Conservation (phyloP, 2,113 vertebrate genomes). For the Microcebus murinus region DNA sequence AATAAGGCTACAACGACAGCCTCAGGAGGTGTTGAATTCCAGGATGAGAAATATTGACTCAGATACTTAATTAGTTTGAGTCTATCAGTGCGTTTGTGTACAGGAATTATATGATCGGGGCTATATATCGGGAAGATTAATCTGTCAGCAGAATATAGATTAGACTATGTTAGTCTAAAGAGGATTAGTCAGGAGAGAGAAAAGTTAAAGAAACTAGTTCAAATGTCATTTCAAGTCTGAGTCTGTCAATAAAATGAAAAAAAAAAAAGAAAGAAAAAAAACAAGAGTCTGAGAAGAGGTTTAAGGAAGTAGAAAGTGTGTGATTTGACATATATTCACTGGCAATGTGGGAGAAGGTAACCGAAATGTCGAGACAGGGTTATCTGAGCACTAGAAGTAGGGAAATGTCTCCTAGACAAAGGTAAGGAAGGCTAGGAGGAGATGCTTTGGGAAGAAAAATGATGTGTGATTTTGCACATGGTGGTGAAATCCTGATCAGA, state of each 20-base stretch:
- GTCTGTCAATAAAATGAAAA: slow-evolving; percentile 10
- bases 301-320: not conserved
- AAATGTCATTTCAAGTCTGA: not conserved
- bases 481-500: not conserved
- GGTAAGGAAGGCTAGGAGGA: not conserved
- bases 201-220: not conserved
- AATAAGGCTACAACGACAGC: not conserved
- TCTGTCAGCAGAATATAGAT: not conserved
- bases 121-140: not conserved
- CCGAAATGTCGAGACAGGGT: not conserved
- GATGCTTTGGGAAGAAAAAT: not conserved
- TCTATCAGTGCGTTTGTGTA: not conserved
- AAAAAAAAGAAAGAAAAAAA: not conserved
- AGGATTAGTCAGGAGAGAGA: not conserved
- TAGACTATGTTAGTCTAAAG: not conserved
- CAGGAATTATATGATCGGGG: not conserved
- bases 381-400: not conserved
- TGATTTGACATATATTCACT: not conserved
- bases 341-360: not conserved
- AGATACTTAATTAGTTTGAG: not conserved
- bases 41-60: not conserved
- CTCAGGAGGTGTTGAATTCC: not conserved
- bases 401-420: not conserved
- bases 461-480: not conserved
- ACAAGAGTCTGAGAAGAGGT: not conserved